Percentiles rank a stretch among this genome's conserved stretches.
These are phyloP conservation scores for Aleiodes alternator DNA, from an alignment of 2,888 invertebrate species.

Conservation along the genomic window DNA sequence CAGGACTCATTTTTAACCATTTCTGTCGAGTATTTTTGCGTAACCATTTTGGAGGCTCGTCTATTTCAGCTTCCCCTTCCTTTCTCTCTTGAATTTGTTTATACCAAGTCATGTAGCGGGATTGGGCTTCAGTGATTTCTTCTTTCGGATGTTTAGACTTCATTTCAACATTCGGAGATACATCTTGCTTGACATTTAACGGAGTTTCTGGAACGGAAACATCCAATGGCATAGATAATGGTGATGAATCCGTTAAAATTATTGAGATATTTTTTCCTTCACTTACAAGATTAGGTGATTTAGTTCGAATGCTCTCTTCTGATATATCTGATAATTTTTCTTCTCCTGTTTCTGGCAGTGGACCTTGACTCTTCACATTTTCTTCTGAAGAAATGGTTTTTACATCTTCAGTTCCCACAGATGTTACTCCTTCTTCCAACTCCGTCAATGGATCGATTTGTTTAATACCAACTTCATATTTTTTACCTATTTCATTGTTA, in stretches of 20 bases:
- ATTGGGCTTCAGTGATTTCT: slow-evolving; percentile 59
- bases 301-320: no score
- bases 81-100: slow-evolving; percentile 68
- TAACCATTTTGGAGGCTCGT: slow-evolving; percentile 58
- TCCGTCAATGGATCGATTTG: not conserved
- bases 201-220: no score
- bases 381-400: not conserved
- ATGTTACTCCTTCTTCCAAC: slow-evolving; percentile 15
- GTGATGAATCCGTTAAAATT: no score
- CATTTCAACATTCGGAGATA: slow-evolving; percentile 44
- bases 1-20: slow-evolving; percentile 56
- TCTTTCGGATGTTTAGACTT: slow-evolving; percentile 43
- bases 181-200: not conserved
- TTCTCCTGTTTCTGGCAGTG: slow-evolving; percentile 18
- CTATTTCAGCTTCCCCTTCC: slow-evolving; percentile 60
- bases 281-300: no score
- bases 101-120: slow-evolving; percentile 74
- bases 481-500: slow-evolving; percentile 33
- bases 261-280: no score
- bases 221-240: no score
- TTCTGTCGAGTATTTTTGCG: slow-evolving; percentile 50
- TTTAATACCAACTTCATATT: not conserved
- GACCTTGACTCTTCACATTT: not conserved
- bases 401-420: not conserved
- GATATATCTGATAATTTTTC: not conserved